Evolutionary conservation across 2,113 vertebrate species (phyloP), one percentile per base, ranked within the genome.

Genomic region (Trematomus loennbergii): DNA sequence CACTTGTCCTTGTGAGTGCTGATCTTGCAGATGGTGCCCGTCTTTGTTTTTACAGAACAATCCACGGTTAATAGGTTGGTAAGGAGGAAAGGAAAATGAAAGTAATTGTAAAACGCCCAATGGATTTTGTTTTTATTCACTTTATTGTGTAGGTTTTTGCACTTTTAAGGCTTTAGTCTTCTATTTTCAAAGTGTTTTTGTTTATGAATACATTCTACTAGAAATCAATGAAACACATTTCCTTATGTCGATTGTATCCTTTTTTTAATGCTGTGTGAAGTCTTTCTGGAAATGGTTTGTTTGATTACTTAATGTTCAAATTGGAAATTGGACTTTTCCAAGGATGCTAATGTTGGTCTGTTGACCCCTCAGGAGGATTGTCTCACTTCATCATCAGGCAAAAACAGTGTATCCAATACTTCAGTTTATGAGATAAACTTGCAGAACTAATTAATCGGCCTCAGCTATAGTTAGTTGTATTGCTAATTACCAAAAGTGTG

Each of bases 11-110:
- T 68, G 17, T 60, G 29, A 79, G 45, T 60, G 66, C 88, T 87
- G 85, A 85, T 72, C 62, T 63, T 43, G 78, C 88, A 82, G 80
- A 82, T 76, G 45, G 54, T 55, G 59, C 36, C 49, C 13, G 2
- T 55, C 65, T 81, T 75, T 91, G 82, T 88, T 91, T 82, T 83
- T 43, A 72, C 52, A 82, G 75, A 67, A 36, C 20, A 12, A 12
- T 46, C 20, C 40, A 11, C 62, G 59, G 61, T 71, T 69, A 50
- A 70, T 52, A 55, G 33, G 9, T 20, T 18, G 49, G 9, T 36
- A 3, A 60, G 71, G 29, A 61, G 17, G 20, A 64, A n/a, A 78
- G 69, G 53, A 61, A 83, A 33, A 18, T 72, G 2, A 63, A 72
- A 54, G 29, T 40, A 66, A 61, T 17, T 40, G 1, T 12, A 54